Evolutionary conservation across 2,888 invertebrate genomes (phyloP), one percentile per base, ranked within the genome.

Genomic region (Cenopis cana): DNA sequence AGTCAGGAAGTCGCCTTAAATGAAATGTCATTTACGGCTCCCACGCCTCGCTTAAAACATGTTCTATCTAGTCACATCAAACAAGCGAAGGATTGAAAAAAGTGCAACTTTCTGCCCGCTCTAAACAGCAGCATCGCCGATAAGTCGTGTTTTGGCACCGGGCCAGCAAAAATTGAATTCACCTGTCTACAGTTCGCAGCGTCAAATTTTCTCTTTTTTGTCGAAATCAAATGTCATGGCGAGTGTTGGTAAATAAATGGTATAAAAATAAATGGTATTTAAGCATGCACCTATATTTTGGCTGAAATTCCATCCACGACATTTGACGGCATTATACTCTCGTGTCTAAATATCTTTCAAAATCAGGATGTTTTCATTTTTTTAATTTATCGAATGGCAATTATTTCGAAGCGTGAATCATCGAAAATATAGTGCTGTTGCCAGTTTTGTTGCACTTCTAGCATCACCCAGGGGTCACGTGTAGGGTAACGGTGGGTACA

Each of bases 151-250:
- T 46, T 29, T 67, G 66, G 66, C 66, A 20, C 0, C 2, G 20
- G 17, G 66, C 66, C 66, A 57, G 2, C 11, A 50, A 67, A 56
- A 67, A 67, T 67, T 56, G 57, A 67, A 67, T 67, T 66, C 49
- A 57, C 66, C 57, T 57, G 66, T 57, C 56, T 10, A 20, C 14
- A 11, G 46, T 46, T 46, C 20, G 20, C 14, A 11, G 18, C 33
- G 18, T n/a, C 24, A 18, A 49, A 49, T 29, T 61, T 38, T 49
- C 46, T 46, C 55, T 66, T 33, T 49, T 49, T 49, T 36, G 49
- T 33, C 49, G 49, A 46, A 38, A 36, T 36, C 46, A 49, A 36
- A 33, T 55, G 54, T 33, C 46, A 65, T 9, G 55, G 24, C 55
- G 29, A 8, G 5, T 6, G 33, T 8, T 3, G 24, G 4, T 4